These are phyloP conservation scores for Chelonus insularis DNA, from an alignment of 1,140 invertebrate species.

Conservation along the genomic window DNA sequence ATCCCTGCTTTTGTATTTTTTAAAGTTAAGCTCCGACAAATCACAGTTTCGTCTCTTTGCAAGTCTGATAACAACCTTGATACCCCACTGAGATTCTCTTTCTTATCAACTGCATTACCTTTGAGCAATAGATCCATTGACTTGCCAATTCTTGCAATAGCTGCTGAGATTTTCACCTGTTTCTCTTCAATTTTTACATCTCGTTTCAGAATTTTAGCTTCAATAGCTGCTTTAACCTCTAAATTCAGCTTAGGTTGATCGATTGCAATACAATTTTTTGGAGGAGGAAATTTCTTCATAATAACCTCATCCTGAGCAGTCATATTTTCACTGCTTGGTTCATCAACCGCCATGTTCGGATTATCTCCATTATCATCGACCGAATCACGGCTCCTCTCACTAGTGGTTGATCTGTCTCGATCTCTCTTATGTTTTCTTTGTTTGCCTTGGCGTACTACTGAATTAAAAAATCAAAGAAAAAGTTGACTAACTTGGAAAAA, in stretches of 20 bases:
- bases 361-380: too few species aligned
- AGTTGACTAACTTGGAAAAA: too few species aligned
- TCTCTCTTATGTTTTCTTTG: too few species aligned
- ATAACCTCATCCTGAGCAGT: too few species aligned
- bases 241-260: constrained; percentile 21
- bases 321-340: too few species aligned
- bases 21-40: constrained; percentile 24
- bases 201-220: constrained; percentile 16
- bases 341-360: too few species aligned
- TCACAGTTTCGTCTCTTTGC: constrained; percentile 21
- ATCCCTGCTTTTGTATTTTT: constrained; percentile 20
- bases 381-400: too few species aligned
- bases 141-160: background rate
- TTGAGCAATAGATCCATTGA: background rate
- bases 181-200: constrained; percentile 22
- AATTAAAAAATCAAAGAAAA: too few species aligned
- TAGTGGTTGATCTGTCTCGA: too few species aligned
- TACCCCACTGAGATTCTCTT: constrained; percentile 13
- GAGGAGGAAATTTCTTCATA: constrained; percentile 21
- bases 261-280: constrained; percentile 12
- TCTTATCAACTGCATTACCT: background rate
- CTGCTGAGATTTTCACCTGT: constrained; percentile 7
- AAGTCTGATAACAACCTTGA: constrained; percentile 22
- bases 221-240: constrained; percentile 9
- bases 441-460: too few species aligned